Conservation (phyloP, 2,888 invertebrate species). For the Bibio marci region DNA sequence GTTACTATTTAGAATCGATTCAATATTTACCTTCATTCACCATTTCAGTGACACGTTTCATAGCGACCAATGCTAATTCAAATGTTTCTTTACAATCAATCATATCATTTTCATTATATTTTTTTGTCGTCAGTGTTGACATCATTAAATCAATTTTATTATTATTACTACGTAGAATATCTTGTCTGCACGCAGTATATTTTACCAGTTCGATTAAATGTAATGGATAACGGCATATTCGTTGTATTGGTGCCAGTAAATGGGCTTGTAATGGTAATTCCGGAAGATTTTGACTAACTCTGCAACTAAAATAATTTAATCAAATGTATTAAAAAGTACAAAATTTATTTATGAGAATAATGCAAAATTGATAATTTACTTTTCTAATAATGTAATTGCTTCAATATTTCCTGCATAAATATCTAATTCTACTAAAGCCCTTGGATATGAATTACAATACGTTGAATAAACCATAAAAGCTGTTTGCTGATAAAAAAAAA, state of each 20-base stretch:
- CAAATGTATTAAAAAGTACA: neutral
- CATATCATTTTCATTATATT: conserved; percentile 7
- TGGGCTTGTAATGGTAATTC: conserved; percentile 75
- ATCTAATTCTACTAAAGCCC: conserved; percentile 37
- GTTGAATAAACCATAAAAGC: conserved; percentile 73
- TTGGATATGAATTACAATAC: conserved; percentile 76
- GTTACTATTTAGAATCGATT: neutral
- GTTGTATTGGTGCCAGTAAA: conserved; percentile 68
- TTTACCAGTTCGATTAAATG: conserved; percentile 70
- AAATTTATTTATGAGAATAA: too few species aligned
- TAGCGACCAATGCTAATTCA: conserved; percentile 23
- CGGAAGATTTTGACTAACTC: conserved; percentile 61
- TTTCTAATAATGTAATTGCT: conserved; percentile 24
- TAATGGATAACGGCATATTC: conserved; percentile 78
- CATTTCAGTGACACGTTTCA: conserved; percentile 28
- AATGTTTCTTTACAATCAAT: conserved; percentile 18
- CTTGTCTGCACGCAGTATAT: conserved; percentile 25
- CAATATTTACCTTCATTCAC: conserved; percentile 23
- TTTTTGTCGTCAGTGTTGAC: conserved; percentile 5
- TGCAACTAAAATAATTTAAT: conserved; percentile 42
- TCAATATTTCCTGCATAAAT: conserved; percentile 25
- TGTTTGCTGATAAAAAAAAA: conserved; percentile 36
- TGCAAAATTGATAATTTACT: conserved; percentile 14
- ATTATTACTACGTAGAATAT: conserved; percentile 8
- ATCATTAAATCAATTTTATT: neutral